Evolutionary conservation across 2,113 vertebrate genomes (phyloP).

Genomic region (Fregetta grallaria): DNA sequence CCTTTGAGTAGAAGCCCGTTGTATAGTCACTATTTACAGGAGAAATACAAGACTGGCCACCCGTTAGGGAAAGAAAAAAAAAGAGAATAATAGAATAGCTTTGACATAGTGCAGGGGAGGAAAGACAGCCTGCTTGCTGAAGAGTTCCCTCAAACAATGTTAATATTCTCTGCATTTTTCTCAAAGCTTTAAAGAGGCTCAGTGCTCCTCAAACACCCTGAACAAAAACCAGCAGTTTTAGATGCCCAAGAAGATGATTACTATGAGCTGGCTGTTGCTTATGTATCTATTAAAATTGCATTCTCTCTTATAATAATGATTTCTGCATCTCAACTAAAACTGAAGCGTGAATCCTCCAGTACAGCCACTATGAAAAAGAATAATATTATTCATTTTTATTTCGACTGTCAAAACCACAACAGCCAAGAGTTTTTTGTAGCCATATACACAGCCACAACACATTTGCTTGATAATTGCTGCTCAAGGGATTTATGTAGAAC

Average conservation of each 20-base stretch:
- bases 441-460: neutral
- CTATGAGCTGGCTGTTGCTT: neutral
- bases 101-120: neutral
- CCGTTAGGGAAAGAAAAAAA: neutral
- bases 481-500: neutral
- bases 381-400: neutral
- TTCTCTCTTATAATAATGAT: neutral
- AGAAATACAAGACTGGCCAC: neutral
- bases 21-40: neutral
- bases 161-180: neutral
- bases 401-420: neutral
- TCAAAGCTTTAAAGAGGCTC: neutral
- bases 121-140: neutral
- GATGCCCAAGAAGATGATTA: neutral
- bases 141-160: neutral
- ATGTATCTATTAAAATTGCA: neutral
- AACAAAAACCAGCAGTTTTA: neutral
- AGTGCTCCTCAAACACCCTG: neutral
- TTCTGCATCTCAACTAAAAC: neutral
- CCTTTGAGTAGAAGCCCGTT: neutral
- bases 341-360: neutral
- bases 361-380: neutral
- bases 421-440: neutral
- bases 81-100: neutral
- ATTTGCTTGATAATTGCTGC: neutral